Conservation (phyloP, 1,140 invertebrate species). For the Hydropsyche tenuis region DNA sequence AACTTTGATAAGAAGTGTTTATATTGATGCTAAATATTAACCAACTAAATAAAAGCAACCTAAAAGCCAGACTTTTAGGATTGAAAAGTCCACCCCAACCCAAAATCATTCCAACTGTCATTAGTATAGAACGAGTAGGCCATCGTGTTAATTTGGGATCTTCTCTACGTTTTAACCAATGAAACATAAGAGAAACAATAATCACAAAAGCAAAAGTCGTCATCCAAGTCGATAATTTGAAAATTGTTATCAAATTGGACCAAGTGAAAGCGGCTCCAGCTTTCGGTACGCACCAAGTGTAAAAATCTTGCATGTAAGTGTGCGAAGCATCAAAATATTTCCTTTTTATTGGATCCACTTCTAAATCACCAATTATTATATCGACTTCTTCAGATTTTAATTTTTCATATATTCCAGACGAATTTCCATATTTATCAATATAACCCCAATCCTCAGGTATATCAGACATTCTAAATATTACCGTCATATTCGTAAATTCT, state of each 20-base stretch:
- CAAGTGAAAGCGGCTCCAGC: conserved; percentile 56
- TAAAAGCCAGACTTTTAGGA: conserved; percentile 57
- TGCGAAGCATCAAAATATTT: conserved; percentile 59
- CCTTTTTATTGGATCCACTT: conserved; percentile 57
- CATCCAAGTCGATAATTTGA: conserved; percentile 60
- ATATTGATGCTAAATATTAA: conserved; percentile 61
- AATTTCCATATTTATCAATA: conserved; percentile 54
- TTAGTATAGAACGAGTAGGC: conserved; percentile 60
- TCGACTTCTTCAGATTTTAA: conserved; percentile 56
- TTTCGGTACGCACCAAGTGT: conserved; percentile 60
- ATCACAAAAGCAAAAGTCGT: conserved; percentile 56
- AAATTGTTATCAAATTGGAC: conserved; percentile 61
- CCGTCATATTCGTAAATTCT: conserved; percentile 59
- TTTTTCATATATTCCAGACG: conserved; percentile 55
- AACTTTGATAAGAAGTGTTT: conserved; percentile 61
- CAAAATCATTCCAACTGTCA: conserved; percentile 60
- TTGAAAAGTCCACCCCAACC: conserved; percentile 59
- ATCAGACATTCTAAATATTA: conserved; percentile 56
- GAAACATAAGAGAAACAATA: conserved; percentile 56
- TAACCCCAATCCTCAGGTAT: conserved; percentile 58
- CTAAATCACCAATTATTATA: conserved; percentile 59
- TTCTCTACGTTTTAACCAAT: conserved; percentile 57
- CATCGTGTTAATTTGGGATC: conserved; percentile 55
- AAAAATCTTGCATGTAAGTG: conserved; percentile 61
- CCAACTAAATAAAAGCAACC: conserved; percentile 59